A percentile compares a stretch with the other conserved stretches of the same genome.
phyloP scores from a whole-genome alignment of 2,888 invertebrate genomes.

The Phania funesta region DNA sequence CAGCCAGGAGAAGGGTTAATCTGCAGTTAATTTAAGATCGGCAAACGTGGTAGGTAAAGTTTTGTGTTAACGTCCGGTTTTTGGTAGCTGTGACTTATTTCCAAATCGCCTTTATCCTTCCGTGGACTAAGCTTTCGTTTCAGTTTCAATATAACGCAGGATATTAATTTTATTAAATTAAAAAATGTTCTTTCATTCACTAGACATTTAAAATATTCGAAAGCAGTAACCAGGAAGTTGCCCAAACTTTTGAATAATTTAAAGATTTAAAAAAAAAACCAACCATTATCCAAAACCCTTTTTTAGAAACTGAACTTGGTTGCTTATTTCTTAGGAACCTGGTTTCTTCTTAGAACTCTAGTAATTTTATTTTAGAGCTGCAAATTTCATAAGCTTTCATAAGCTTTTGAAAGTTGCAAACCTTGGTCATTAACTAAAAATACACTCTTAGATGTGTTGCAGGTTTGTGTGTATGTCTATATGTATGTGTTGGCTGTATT shows the following conservation, averaged over 20 bases:
- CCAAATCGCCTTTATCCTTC: too few species aligned
- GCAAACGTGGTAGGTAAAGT: too few species aligned
- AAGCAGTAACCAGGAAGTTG: neutral
- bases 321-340: neutral
- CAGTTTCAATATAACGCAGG: too few species aligned
- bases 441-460: neutral
- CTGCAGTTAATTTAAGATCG: too few species aligned
- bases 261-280: neutral
- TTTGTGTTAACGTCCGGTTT: too few species aligned
- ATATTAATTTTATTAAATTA: too few species aligned
- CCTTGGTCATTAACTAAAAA: neutral
- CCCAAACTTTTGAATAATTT: neutral
- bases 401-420: neutral
- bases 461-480: neutral
- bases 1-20: too few species aligned
- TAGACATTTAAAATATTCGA: neutral
- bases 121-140: too few species aligned
- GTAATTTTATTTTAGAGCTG: neutral
- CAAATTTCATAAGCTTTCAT: slow-evolving; percentile 3
- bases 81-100: too few species aligned
- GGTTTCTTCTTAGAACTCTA: neutral
- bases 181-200: neutral
- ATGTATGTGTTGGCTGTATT: neutral
- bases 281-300: too few species aligned
- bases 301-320: too few species aligned